Base-by-base conservation (phyloP, 2,888 invertebrate genomes). In the Drosophila merina region DNA sequence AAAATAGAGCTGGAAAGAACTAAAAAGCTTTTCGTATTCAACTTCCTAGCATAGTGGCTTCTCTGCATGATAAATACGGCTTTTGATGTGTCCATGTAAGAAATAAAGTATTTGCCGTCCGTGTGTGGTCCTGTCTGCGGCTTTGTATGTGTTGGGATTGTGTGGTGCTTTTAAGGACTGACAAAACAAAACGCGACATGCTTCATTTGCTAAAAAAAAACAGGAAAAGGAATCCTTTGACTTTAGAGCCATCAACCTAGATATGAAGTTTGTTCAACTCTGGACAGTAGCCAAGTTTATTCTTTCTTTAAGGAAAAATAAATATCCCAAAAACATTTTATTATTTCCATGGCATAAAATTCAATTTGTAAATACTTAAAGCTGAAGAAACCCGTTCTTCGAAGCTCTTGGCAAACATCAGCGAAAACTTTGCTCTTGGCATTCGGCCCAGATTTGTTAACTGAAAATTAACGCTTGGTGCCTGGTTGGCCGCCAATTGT, bases 41-140 rank as follows among this genome's bases (percentile, higher is more conserved):
- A 60, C 70, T 76, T 71, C 82, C 71, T 74, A 55, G 42, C 45
- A 56, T 68, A 75, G 81, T 75, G 84, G 68, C 57, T 77, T 56
- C 68, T 76, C 56, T 62, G 47, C 72, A 67, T 72, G 79, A 81
- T 81, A 76, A 81, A 87, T 87, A 82, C 69, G 70, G 87, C 70
- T 68, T 70, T 80, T 80, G 73, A 72, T 73, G 72, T 72, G 49
- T 55, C 55, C 28, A 30, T 56, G 63, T 62, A 54, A 45, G 55
- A 63, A 62, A 55, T 31, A 56, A 72, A 55, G 63, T 38, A 55
- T 72, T 72, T 56, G 45, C 51, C 50, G 52, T 50, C 38, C 14
- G n/a, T 49, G 48, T 57, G 44, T 40, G 40, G 40, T 54, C 10
- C 54, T 49, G 20, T 4, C n/a, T 30, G 12, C 20, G 57, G 54